These are phyloP conservation scores for Graptemys geographica DNA, from an alignment of 2,797 vertebrate species.

Conservation along the genomic window DNA sequence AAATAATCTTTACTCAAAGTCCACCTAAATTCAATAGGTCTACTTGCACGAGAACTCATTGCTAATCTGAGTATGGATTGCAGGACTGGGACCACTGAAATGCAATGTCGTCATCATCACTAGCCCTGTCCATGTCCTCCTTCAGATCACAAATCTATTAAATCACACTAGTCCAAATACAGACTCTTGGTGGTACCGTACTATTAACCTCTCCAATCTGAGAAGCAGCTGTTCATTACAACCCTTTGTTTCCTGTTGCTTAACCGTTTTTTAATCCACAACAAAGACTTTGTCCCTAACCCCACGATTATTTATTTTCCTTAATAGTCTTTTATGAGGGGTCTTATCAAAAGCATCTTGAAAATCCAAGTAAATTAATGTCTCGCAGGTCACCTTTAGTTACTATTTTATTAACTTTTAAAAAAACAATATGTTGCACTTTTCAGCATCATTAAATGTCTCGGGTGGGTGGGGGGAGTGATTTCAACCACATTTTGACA, in stretches of 20 bases:
- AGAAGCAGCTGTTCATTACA: conserved; percentile 44
- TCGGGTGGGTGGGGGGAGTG: background rate
- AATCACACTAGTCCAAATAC: conserved; percentile 31
- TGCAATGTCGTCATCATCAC: background rate
- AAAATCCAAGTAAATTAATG: conserved; percentile 69
- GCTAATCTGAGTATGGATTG: background rate
- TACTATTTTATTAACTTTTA: conserved; percentile 68
- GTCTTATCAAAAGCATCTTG: conserved; percentile 66
- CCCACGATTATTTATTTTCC: conserved; percentile 65
- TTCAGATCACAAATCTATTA: background rate
- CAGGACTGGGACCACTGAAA: background rate
- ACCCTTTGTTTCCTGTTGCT: conserved; percentile 53
- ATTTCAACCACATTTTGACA: conserved; percentile 58
- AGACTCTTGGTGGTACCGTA: conserved; percentile 7
- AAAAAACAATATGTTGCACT: conserved; percentile 63
- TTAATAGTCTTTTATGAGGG: conserved; percentile 67
- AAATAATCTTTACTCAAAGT: background rate
- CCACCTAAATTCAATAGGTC: background rate
- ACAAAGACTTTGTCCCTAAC: conserved; percentile 44
- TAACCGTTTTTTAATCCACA: conserved; percentile 70
- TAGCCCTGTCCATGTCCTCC: background rate
- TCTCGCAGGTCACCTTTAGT: conserved; percentile 63
- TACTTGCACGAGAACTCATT: background rate
- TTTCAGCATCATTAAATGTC: conserved; percentile 68
- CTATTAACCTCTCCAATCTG: conserved; percentile 48